Percentiles rank a stretch among this genome's conserved stretches.
phyloP scores from a whole-genome alignment of 2,113 vertebrate species.

The Heterochromis multidens region DNA sequence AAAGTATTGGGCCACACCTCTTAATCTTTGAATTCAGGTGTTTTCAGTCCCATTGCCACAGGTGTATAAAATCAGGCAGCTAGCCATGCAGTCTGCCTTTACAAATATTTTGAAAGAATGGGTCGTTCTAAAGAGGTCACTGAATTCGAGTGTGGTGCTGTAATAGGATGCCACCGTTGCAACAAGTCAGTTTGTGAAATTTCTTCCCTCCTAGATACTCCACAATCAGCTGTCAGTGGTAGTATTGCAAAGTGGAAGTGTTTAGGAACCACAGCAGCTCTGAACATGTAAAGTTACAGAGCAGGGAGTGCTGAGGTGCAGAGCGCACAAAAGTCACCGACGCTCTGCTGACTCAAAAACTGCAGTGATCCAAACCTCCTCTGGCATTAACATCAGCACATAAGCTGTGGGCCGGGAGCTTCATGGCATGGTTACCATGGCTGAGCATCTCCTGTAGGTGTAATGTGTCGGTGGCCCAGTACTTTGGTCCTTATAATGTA shows the following conservation, averaged over 20 bases:
- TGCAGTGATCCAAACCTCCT: background rate
- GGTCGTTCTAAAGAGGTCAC: too few species aligned
- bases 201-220: background rate
- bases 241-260: background rate
- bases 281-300: background rate
- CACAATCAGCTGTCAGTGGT: background rate
- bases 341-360: background rate
- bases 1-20: background rate
- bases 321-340: background rate
- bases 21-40: background rate
- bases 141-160: background rate
- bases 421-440: background rate
- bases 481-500: background rate
- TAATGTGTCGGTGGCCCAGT: background rate
- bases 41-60: background rate
- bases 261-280: background rate
- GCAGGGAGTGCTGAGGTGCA: background rate
- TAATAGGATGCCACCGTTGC: background rate
- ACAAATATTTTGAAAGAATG: background rate
- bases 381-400: background rate
- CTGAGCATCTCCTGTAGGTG: background rate
- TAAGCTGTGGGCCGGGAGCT: background rate
- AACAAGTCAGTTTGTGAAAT: background rate
- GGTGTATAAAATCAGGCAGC: background rate
- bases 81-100: background rate